A percentile compares a stretch with the other conserved stretches of the same genome.
phyloP scores from a whole-genome alignment of 2,113 vertebrate genomes.

The Pampusana beccarii region DNA sequence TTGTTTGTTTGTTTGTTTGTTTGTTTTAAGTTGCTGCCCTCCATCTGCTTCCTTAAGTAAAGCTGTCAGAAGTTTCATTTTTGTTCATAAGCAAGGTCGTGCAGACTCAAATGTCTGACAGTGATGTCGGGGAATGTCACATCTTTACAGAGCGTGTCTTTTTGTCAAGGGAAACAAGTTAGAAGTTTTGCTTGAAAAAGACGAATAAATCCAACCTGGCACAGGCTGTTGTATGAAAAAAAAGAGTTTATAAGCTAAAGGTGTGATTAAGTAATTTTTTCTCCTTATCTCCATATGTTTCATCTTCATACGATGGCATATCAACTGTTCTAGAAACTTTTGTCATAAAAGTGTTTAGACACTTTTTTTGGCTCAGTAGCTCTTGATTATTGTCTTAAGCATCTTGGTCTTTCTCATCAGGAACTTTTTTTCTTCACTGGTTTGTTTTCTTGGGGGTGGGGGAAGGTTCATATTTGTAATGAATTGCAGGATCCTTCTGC shows the following conservation, averaged over 20 bases:
- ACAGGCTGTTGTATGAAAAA: not conserved
- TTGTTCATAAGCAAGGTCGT: not conserved
- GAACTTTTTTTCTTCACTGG: not conserved
- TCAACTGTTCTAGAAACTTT: not conserved
- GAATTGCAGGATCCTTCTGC: not conserved
- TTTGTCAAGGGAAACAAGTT: not conserved
- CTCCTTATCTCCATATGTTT: not conserved
- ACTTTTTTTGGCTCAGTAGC: not conserved
- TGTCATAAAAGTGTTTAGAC: not conserved
- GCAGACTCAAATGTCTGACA: not conserved
- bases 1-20: not conserved
- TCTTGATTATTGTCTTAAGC: not conserved
- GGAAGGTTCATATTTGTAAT: not conserved
- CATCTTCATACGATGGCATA: fast-evolving
- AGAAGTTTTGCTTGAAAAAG: not conserved
- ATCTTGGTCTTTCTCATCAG: not conserved
- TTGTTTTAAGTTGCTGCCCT: not conserved
- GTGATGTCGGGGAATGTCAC: not conserved
- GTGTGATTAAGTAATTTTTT: not conserved
- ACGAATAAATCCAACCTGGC: not conserved
- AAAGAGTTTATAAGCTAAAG: not conserved
- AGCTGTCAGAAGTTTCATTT: not conserved
- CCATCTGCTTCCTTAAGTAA: not conserved
- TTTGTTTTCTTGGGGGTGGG: not conserved
- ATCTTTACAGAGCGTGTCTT: not conserved